Conservation (phyloP, 2,113 vertebrate genomes). For the Hoplias malabaricus region DNA sequence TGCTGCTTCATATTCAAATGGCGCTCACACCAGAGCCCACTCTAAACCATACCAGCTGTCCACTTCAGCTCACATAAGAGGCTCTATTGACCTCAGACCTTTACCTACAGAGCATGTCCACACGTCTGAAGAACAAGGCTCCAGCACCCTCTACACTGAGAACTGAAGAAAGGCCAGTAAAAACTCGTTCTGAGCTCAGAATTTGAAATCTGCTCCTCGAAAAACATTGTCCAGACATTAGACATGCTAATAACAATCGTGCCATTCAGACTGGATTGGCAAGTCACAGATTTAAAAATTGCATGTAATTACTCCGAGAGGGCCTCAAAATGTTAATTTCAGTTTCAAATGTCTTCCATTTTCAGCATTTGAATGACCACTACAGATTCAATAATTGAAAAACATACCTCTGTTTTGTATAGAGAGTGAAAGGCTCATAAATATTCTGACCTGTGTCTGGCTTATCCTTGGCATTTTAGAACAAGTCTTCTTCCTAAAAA, state of each 20-base stretch:
- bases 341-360: slow-evolving; percentile 9
- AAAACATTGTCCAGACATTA: slow-evolving; percentile 33
- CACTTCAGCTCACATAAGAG: slow-evolving; percentile 27
- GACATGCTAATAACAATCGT: slow-evolving; percentile 44
- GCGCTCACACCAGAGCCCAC: neutral
- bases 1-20: slow-evolving; percentile 36
- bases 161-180: slow-evolving; percentile 17
- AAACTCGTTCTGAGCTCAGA: slow-evolving; percentile 23
- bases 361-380: neutral
- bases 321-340: slow-evolving; percentile 12
- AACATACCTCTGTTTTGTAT: neutral
- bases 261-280: slow-evolving; percentile 23
- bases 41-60: slow-evolving; percentile 39
- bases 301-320: slow-evolving; percentile 34
- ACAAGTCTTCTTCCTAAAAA: neutral
- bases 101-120: neutral
- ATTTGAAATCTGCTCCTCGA: slow-evolving; percentile 20
- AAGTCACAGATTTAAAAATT: slow-evolving; percentile 31
- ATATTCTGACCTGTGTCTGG: neutral
- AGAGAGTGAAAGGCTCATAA: slow-evolving; percentile 29
- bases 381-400: slow-evolving; percentile 11
- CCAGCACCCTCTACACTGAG: slow-evolving; percentile 8
- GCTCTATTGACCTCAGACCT: slow-evolving; percentile 26
- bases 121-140: slow-evolving; percentile 20
- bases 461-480: slow-evolving; percentile 6